Evolutionary conservation across 1,140 invertebrate species (phyloP).

Genomic region (Scylla paramamosain): DNA sequence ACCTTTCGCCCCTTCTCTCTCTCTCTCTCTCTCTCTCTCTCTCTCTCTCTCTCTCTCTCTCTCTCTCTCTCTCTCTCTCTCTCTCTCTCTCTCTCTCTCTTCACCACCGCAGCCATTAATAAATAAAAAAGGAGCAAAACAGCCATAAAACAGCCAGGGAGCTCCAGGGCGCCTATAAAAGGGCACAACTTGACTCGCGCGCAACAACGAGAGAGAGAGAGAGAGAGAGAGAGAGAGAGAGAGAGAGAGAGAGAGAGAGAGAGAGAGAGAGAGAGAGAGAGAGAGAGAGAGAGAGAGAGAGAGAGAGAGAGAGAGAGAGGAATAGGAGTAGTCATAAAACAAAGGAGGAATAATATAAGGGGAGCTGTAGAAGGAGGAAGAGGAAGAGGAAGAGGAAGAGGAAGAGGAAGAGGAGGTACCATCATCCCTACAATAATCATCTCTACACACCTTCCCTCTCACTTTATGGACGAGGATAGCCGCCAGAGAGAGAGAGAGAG

Average conservation of each 20-base stretch:
- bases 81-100: not conserved
- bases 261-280: slow-evolving; percentile 6
- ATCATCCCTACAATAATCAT: not conserved
- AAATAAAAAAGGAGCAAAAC: slow-evolving; percentile 15
- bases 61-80: not conserved
- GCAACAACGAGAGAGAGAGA: not conserved
- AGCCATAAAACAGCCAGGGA: not conserved
- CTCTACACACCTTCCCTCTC: not conserved
- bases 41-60: not conserved
- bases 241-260: not conserved
- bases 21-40: not conserved
- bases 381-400: not conserved
- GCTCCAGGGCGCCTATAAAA: not conserved
- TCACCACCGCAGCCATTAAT: not conserved
- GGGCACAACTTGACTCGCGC: not conserved
- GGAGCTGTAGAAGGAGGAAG: not conserved
- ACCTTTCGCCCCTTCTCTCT: not conserved
- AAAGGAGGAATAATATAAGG: not conserved
- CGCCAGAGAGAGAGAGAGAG: too few species aligned
- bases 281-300: not conserved
- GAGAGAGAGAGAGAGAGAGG: not conserved
- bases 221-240: slow-evolving; percentile 39
- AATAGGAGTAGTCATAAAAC: not conserved
- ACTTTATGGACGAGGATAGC: too few species aligned
- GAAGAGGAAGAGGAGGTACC: not conserved